Percentiles rank a stretch among this genome's conserved stretches.
Conservation (phyloP, 2,888 invertebrate genomes). For the Acanthococcus lagerstroemiae region DNA sequence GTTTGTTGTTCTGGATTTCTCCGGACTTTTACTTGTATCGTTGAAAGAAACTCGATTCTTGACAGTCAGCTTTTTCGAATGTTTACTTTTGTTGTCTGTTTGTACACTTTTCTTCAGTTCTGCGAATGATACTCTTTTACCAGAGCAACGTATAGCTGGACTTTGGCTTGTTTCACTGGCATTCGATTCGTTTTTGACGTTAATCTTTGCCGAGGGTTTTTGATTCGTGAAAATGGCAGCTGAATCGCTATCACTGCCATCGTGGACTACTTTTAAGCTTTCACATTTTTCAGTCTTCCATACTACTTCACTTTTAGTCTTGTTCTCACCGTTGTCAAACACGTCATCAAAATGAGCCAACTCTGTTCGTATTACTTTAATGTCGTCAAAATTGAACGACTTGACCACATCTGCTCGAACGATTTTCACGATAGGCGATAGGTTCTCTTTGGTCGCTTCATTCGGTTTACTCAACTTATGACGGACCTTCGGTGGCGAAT, state of each 20-base stretch:
- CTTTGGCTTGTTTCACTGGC: neutral
- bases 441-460: neutral
- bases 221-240: neutral
- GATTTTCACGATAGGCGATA: neutral
- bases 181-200: neutral
- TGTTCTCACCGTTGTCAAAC: too few species aligned
- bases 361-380: neutral
- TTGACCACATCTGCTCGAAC: neutral
- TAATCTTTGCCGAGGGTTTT: neutral
- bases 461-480: neutral
- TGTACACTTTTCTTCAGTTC: too few species aligned
- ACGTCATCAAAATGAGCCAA: neutral
- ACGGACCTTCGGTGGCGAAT: constrained; percentile 12
- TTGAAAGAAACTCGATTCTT: neutral
- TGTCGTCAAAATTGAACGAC: neutral
- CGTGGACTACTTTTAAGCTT: too few species aligned
- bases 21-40: neutral
- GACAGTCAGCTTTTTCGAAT: neutral
- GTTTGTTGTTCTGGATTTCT: neutral
- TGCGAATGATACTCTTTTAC: too few species aligned
- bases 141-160: too few species aligned
- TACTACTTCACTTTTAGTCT: too few species aligned
- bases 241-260: neutral
- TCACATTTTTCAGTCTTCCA: too few species aligned
- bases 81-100: neutral